Conservation (phyloP, 1,140 invertebrate species). For the Ostrea denselamellosa region DNA sequence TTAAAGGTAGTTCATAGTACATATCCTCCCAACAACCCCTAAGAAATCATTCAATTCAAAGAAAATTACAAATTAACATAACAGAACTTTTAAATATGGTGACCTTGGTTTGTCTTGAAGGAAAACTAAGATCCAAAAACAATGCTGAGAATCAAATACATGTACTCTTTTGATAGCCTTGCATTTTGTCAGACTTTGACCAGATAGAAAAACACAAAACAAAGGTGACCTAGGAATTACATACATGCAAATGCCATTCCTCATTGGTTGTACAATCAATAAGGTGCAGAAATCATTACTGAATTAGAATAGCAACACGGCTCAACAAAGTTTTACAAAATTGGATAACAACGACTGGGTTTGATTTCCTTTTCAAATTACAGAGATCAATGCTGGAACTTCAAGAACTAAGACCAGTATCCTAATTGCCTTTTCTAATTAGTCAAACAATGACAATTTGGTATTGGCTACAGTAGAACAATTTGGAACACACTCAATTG, state of each 20-base stretch:
- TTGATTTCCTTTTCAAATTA: constrained; percentile 13
- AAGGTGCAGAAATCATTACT: constrained; percentile 17
- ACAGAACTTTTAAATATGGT: too few relatives aligned
- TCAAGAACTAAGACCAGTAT: not conserved
- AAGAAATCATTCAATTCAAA: too few relatives aligned
- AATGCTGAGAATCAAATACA: too few relatives aligned
- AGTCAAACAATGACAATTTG: not conserved
- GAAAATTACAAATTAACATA: too few relatives aligned
- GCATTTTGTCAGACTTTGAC: too few relatives aligned
- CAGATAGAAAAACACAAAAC: not conserved
- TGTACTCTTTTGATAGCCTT: too few relatives aligned
- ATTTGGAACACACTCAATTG: not conserved
- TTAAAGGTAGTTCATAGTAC: too few relatives aligned
- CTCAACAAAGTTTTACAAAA: not conserved
- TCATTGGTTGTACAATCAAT: not conserved
- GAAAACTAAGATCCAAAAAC: too few relatives aligned
- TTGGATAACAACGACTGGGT: constrained; percentile 8
- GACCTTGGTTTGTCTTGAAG: too few relatives aligned
- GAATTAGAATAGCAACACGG: constrained; percentile 26
- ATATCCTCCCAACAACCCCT: too few relatives aligned
- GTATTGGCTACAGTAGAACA: not conserved
- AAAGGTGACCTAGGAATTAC: not conserved
- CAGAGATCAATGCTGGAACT: not conserved
- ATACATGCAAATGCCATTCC: constrained; percentile 32
- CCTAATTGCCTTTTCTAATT: too few relatives aligned